Evolutionary conservation across 2,888 invertebrate genomes (phyloP), one percentile per base, ranked within the genome.

Genomic region (Malacosoma neustria): DNA sequence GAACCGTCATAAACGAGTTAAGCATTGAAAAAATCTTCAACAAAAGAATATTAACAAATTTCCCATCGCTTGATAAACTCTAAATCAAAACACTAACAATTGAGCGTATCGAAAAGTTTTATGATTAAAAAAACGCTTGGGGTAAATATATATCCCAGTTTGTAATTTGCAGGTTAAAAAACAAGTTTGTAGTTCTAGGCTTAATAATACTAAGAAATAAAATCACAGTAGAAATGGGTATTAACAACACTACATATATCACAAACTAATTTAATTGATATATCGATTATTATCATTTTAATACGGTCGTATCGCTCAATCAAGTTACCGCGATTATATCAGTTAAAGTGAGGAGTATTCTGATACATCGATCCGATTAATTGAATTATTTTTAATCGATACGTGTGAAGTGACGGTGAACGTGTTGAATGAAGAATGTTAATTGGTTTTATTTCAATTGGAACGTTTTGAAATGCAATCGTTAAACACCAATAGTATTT

Each of bases 231-330:
- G 3, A 3, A 3, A n/a, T 1, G 9, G 11, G 9, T 7, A 7
- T 31, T 31, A 11, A 3, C 11, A 31, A 3, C 12, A 31, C 4
- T 31, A 29, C 11, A 6, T 29, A 29, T 29, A 29, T 9, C 29
- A 29, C 29, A 29, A 29, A 6, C 29, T 31, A n/a, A 22, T 22
- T 22, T 22, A 3, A 22, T 5, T 9, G 22, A 22, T 22, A 3
- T 9, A 22, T 22, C 22, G 22, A 22, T 61, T 60, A 55, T 59
- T 61, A 49, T 51, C 52, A 50, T 51, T 49, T 42, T 49, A 57
- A 57, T 51, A 48, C 56, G 54, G 57, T 45, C 52, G 46, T 49
- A 52, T 54, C 45, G 49, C 61, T 57, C 57, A 52, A 61, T 60
- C 40, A 46, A 54, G 46, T 62, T 62, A 64, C 48, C 14, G 37